phyloP scores from a whole-genome alignment of 1,140 invertebrate genomes.

The Tyrophagus putrescentiae region DNA sequence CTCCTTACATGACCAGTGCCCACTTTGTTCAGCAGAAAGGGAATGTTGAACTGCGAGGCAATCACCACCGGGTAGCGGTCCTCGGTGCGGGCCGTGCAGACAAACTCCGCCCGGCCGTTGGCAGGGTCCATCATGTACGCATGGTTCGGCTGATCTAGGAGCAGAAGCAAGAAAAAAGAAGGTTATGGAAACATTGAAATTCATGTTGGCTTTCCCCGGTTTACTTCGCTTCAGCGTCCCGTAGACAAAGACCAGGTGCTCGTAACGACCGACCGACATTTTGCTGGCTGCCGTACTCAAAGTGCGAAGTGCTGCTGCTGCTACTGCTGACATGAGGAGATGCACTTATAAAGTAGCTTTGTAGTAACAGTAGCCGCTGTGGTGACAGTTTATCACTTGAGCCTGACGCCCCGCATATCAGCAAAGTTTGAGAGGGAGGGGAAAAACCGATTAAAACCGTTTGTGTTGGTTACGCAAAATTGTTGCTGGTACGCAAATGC shows the following conservation, averaged over 20 bases:
- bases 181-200: neutral
- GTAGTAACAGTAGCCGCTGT: no score
- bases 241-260: constrained; percentile 63
- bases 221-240: constrained; percentile 58
- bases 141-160: constrained; percentile 63
- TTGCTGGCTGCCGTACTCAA: no score
- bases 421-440: no score
- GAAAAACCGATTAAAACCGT: no score
- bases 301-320: no score
- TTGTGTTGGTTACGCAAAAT: no score
- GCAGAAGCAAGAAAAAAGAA: neutral
- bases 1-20: constrained; percentile 43
- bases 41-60: constrained; percentile 71
- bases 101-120: constrained; percentile 51
- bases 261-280: neutral
- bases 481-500: no score
- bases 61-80: constrained; percentile 66
- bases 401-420: no score
- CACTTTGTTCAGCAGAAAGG: constrained; percentile 57
- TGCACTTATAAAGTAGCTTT: no score
- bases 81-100: constrained; percentile 49
- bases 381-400: no score
- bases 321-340: no score
- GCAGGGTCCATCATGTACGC: constrained; percentile 46
- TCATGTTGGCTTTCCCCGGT: no score